These are phyloP conservation scores for Stenopsyche tienmushanensis DNA, from an alignment of 1,140 invertebrate genomes.

Conservation along the genomic window DNA sequence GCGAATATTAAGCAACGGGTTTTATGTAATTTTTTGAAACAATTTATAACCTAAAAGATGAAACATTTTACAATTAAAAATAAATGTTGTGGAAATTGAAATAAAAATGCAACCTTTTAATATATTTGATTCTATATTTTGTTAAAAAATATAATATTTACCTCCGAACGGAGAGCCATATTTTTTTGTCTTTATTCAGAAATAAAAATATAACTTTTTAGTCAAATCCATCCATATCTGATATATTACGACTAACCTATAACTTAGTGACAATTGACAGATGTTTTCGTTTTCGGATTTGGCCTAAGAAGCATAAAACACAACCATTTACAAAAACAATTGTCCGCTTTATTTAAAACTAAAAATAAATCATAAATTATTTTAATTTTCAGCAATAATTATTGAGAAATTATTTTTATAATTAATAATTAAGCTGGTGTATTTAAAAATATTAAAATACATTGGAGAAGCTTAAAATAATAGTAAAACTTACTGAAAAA, in stretches of 20 bases:
- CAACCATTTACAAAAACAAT: not conserved
- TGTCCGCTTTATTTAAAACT: not conserved
- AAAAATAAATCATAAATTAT: no score
- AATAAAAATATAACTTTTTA: not conserved
- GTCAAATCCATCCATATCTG: not conserved
- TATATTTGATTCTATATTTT: no score
- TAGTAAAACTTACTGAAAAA: no score
- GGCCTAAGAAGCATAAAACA: not conserved
- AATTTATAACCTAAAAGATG: slow-evolving; percentile 57
- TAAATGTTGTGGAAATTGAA: no score
- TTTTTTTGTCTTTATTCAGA: no score
- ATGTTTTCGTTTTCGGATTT: not conserved
- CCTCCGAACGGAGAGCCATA: not conserved
- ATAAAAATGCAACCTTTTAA: no score
- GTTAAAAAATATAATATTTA: not conserved
- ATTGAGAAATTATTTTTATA: no score
- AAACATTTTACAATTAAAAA: slow-evolving; percentile 1
- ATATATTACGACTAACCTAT: not conserved
- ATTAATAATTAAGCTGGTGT: no score
- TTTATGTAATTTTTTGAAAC: slow-evolving; percentile 66
- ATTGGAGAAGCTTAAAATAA: no score
- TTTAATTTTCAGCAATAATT: no score
- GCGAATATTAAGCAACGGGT: slow-evolving; percentile 62
- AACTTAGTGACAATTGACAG: not conserved
- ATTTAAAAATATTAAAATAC: no score